Percentiles rank a stretch among this genome's conserved stretches.
Conservation (phyloP, 2,888 invertebrate genomes). For the Cerastis leucographa region DNA sequence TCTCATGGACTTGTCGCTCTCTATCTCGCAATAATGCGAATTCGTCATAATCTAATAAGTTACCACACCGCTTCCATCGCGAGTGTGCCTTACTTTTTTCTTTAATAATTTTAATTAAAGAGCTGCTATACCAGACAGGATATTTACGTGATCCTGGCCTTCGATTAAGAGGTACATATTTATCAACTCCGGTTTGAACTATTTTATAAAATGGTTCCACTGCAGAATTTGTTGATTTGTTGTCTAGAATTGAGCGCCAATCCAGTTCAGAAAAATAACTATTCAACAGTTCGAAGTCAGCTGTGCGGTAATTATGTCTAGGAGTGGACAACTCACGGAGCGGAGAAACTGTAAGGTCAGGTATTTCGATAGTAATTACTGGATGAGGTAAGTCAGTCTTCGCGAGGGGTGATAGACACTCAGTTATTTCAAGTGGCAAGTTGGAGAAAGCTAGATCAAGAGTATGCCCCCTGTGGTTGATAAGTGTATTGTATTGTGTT, state of each 20-base stretch:
- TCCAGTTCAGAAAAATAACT: neutral
- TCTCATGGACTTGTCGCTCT: no score
- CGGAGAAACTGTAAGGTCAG: neutral
- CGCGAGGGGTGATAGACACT: neutral
- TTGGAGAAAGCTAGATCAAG: neutral
- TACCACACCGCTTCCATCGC: no score
- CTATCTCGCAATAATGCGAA: no score
- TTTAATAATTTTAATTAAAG: no score
- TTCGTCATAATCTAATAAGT: no score
- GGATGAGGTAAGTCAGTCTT: conserved; percentile 1
- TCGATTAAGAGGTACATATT: no score
- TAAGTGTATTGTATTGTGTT: no score
- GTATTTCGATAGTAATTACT: neutral
- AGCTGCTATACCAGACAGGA: no score
- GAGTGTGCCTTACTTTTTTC: no score
- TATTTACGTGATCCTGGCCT: no score
- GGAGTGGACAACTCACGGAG: conserved; percentile 2
- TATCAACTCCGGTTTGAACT: no score
- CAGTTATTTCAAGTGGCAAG: neutral
- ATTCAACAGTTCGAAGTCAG: neutral
- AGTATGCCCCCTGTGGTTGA: neutral
- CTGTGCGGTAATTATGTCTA: conserved; percentile 2
- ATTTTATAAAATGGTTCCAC: no score
- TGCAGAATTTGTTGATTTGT: neutral
- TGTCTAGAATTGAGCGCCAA: neutral